Percentiles rank a stretch among this genome's conserved stretches.
These are phyloP conservation scores for Oligia fasciuncula DNA, from an alignment of 2,888 invertebrate species.

Conservation along the genomic window DNA sequence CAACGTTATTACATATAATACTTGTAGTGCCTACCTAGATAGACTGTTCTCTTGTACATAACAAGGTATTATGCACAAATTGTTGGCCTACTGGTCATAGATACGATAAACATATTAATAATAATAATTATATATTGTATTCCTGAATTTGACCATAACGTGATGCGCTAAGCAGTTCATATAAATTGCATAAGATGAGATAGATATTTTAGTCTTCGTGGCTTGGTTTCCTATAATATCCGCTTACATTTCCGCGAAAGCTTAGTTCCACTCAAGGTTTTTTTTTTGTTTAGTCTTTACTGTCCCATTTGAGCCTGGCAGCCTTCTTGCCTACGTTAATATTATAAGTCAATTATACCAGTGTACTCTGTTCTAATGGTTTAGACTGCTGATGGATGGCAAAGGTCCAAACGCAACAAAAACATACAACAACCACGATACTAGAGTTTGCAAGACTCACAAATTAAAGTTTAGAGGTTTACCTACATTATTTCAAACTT, in stretches of 20 bases:
- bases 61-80: neutral
- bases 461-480: neutral
- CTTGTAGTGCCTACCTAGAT: slow-evolving; percentile 12
- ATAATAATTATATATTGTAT: neutral
- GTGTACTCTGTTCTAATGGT: neutral
- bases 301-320: too few species aligned
- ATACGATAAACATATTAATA: too few species aligned
- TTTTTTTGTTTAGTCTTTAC: too few species aligned
- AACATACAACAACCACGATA: neutral
- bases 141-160: neutral
- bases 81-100: neutral
- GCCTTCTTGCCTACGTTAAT: too few species aligned
- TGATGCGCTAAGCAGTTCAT: neutral
- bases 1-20: slow-evolving; percentile 61
- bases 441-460: neutral
- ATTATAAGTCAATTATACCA: neutral
- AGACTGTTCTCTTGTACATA: slow-evolving; percentile 3
- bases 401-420: neutral
- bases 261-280: neutral
- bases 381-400: neutral
- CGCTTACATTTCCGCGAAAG: neutral
- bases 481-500: neutral
- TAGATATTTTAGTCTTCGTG: neutral
- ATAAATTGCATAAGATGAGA: neutral
- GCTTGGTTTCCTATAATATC: neutral